Base-by-base conservation (phyloP, 2,888 invertebrate genomes). In the Apoda limacodes region DNA sequence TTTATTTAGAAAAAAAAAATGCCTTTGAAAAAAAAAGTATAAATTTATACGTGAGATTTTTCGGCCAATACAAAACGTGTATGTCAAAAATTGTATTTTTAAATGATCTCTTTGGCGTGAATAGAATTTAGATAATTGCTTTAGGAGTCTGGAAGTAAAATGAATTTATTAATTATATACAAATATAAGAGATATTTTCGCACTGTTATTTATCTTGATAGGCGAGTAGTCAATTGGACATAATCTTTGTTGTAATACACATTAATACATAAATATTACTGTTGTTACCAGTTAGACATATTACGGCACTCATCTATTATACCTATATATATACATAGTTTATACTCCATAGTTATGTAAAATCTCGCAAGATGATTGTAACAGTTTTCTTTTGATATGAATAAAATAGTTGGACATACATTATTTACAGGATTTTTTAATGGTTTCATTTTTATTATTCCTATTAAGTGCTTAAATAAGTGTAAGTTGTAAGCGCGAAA, bases 31-130 rank as follows among this genome's bases (percentile, higher is more conserved):
- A n/a, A n/a, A n/a, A n/a, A n/a, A n/a, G n/a, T n/a, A n/a, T n/a
- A 65, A 63, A 69, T 72, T 68, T 71, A 63, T 70, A 69, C 53
- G 59, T 55, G 56, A 56, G 52, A 65, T 55, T 52, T 72, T 78
- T 78, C 66, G 78, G 76, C 75, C 72, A 72, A 74, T 66, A 71
- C 66, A 70, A 72, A 66, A 60, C 65, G 71, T 66, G 61, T 70
- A 71, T 65, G 69, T 70, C 71, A 69, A 78, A 78, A n/a, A 78
- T 75, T 76, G 72, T 80, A 78, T 78, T 78, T 68, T 71, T 65
- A 64, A 74, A 72, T 78, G 80, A 80, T 80, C 80, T 80, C 80
- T 76, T 78, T 59, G 72, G 66, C 66, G 67, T 67, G 63, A 56
- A 58, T 69, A 65, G 57, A 58, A 50, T 59, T 35, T 71, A 70